Evolutionary conservation across 2,797 vertebrate species (phyloP).

Genomic region (Liasis olivaceus): DNA sequence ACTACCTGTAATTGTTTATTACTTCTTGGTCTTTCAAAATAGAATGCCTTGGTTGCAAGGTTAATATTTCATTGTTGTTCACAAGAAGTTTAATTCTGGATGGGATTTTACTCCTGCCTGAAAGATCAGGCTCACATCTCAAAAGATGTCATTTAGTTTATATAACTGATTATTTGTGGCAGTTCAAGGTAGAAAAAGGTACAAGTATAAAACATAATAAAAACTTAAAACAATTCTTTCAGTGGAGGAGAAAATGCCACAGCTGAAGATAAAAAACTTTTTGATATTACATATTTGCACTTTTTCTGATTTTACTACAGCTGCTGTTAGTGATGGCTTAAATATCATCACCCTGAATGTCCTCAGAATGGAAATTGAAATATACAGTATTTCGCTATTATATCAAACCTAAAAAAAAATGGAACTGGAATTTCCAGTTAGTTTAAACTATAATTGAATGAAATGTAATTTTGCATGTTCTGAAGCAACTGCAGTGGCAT

Average conservation of each 20-base stretch:
- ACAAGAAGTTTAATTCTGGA: background rate
- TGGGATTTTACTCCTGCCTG: no score
- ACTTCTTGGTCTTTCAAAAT: slow-evolving; percentile 2
- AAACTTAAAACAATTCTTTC: no score
- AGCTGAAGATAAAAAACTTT: background rate
- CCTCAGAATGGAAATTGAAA: background rate
- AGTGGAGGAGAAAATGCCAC: background rate
- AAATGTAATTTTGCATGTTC: background rate
- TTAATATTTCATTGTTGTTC: slow-evolving; percentile 13
- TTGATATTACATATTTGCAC: no score
- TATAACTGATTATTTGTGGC: no score
- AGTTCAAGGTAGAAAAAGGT: no score
- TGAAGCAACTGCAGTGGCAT: background rate
- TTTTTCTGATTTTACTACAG: background rate
- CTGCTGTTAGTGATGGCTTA: background rate
- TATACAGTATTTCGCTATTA: no score
- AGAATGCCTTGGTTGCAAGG: background rate
- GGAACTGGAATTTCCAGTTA: no score
- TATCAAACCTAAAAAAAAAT: no score
- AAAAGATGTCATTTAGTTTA: no score
- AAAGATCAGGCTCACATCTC: no score
- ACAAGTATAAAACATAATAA: no score
- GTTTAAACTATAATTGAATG: background rate
- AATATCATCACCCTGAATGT: background rate
- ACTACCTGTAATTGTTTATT: background rate